Evolutionary conservation across 2,888 invertebrate species (phyloP), one percentile per base, ranked within the genome.

Genomic region (Phengaris arion): DNA sequence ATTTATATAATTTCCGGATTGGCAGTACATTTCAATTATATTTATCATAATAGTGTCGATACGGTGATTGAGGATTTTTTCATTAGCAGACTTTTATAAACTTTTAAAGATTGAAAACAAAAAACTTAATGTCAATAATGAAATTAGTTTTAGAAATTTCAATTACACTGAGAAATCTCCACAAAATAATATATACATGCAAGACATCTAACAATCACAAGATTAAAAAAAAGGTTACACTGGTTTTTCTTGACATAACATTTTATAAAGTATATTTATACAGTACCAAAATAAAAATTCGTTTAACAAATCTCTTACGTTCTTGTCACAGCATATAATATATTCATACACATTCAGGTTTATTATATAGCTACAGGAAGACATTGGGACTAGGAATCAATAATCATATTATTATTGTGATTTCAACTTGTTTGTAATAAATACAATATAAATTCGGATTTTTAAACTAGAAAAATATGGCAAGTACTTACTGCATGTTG

Each of bases 391-490:
- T 64, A 64, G 64, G 64, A 35, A 64, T 45, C 64, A 45, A 64
- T 45, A 22, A 22, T 22, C 22, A 22, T 22, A 64, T 9, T 10
- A 59, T 54, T 7, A 22, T 10, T 22, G 35, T 64, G 5, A 9
- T 35, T 45, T 45, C 12, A 10, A 64, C 35, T 10, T 22, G 59
- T 59, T 13, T 10, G 59, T 59, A 59, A 22, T 59, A 59, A 6
- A 59, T 7, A 55, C 13, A 6, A 64, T 64, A 35, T 64, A 64
- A 64, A 64, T 64, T 64, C 59, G 35, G 12, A 64, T 15, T 64
- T 35, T 35, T 64, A 0, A 64, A 59, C 64, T 64, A 64, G 45
- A 64, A 64, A 64, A 64, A 64, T 64, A 64, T 64, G 64, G 64
- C 64, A 64, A 64, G 64, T 64, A 45, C 64, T 35, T 64, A 45